Evolutionary conservation across 30 jellyfish, hydroid and myxozoan genomes (phyloP), one percentile per base, ranked within the genome.

Genomic region (Mastigias papua): DNA sequence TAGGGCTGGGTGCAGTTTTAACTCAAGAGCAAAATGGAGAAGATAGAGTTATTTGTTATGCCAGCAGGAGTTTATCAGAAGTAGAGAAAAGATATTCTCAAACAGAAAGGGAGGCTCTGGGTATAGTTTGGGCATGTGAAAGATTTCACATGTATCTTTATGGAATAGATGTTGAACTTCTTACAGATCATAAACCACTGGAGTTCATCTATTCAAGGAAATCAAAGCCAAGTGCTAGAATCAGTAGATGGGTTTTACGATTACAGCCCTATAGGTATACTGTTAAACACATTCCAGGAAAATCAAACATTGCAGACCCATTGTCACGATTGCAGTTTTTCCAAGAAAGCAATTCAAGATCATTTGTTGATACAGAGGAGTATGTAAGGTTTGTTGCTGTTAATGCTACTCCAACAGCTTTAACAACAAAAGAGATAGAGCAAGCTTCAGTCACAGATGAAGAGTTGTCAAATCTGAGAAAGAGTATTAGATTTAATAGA

Each of bases 1-100:
- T 50, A 26, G 93, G 97, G 48, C 58, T 89, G 34, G 93, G 97
- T 48, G 97, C 92, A 25, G 90, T 89, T 32, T 54, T 89, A 28
- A 69, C 90, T 35, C 95, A 80, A 50, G 64, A 42, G 76, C 93
- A 81, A 66, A 58, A 69, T 78, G 89, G 87, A 29, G 76, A 35
- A 49, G 64, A 76, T 76, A 76, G 54, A 42, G 54, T 74, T 74
- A 20, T 25, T 23, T 28, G 37, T 27, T 33, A 85, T 75, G 81
- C 86, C 33, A 58, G 95, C 48, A 73, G 89, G 73, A 35, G 73
- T 11, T 76, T 87, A 46, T n/a, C 96, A 28, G 86, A 62, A 23
- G 90, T 87, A 58, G 96, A 87, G 70, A 48, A 66, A 64, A 61
- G 72, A 61, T 87, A 63, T 76, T 61, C 78, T 75, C 96, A 87